Evolutionary conservation across 2,797 vertebrate species (phyloP), one percentile per base, ranked within the genome.

Genomic region (Schizopygopsis malacanthus): DNA sequence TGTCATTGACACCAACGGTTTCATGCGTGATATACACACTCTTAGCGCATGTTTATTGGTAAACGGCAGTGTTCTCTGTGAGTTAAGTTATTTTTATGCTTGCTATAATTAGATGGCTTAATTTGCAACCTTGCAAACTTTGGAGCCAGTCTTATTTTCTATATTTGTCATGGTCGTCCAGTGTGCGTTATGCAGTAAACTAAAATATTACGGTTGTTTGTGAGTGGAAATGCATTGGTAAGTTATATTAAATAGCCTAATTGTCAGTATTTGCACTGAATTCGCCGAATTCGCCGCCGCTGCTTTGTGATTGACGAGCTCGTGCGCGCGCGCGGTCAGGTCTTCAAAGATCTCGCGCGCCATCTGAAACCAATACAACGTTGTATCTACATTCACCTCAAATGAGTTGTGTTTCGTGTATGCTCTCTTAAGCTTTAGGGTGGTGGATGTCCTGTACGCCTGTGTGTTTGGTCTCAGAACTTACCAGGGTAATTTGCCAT

Each of bases 101-200:
- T 52, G 83, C 84, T 89, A 89, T 89, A 87, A 79, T 86, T 88
- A 87, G 84, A 70, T 79, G 47, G 59, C 78, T 79, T 77, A 43
- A 77, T 85, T 84, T 73, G 70, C 37, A 41, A 67, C 52, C 70
- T 50, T 84, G 52, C 9, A 65, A 85, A 71, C 69, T 71, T 79
- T 59, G 22, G 4, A 70, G 65, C n/a, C 33, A 16, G 83, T 0
- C 41, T n/a, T 20, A 37, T 6, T 20, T n/a, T 45, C 1, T n/a
- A 22, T 25, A 6, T 47, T 47, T 39, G 12, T 37, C 71, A 63
- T 6, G 16, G 10, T 33, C 39, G 12, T 63, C 18, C 4, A 25
- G 7, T 39, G n/a, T 11, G 54, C 16, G 39, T 33, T 45, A 59
- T 50, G 54, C 28, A 10, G 22, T 73, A 15, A 16, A 83, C 7